These are phyloP conservation scores for Tyria jacobaeae DNA, from an alignment of 2,888 invertebrate genomes.

Conservation along the genomic window DNA sequence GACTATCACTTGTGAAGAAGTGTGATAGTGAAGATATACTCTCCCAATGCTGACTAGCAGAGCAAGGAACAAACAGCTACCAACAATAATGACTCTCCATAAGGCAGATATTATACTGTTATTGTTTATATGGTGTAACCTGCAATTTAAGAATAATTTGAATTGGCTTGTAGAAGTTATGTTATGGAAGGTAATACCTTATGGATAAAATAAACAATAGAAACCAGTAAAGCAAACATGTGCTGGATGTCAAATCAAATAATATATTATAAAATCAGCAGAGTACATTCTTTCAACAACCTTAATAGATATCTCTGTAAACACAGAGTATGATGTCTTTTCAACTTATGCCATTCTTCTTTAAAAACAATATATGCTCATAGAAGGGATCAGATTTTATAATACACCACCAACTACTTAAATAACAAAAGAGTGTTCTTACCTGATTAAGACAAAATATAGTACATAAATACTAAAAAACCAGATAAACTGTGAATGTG, in stretches of 20 bases:
- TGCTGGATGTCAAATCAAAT: no score
- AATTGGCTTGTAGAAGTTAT: neutral
- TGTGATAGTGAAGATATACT: constrained; percentile 95
- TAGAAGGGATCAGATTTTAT: neutral
- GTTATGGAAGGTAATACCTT: no score
- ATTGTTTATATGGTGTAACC: constrained; percentile 93
- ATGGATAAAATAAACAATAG: no score
- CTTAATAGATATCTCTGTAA: neutral
- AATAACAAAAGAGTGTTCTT: constrained; percentile 50
- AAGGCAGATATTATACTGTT: constrained; percentile 91
- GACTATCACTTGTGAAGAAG: constrained; percentile 92
- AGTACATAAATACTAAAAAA: constrained; percentile 95
- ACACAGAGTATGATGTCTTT: neutral
- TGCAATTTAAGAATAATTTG: constrained; percentile 67
- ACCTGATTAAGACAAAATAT: constrained; percentile 95
- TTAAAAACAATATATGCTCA: neutral
- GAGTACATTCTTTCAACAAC: no score
- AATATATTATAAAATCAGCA: no score
- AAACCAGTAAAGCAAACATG: no score
- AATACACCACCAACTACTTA: neutral
- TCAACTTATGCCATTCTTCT: neutral
- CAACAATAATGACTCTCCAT: constrained; percentile 89
- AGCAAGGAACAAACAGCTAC: constrained; percentile 87
- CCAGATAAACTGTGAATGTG: constrained; percentile 97
- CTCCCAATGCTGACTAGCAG: constrained; percentile 89